phyloP scores from a whole-genome alignment of 2,888 invertebrate genomes.

The Amblyteles armatorius region DNA sequence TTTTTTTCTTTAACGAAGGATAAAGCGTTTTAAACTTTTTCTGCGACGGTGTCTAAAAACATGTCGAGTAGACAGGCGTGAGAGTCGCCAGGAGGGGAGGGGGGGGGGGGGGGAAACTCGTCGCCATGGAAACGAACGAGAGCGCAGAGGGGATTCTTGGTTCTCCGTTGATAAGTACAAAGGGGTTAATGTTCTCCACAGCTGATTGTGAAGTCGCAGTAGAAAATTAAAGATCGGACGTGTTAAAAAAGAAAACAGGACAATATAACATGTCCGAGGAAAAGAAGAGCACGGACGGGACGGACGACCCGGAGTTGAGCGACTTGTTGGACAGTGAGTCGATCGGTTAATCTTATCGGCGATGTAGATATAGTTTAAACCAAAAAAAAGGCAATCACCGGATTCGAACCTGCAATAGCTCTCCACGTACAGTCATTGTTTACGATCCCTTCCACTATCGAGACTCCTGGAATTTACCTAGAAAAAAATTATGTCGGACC shows the following conservation, averaged over 20 bases:
- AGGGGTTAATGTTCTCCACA: slow-evolving; percentile 49
- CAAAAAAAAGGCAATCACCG: slow-evolving; percentile 3
- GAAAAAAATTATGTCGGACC: neutral
- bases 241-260: neutral
- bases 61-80: neutral
- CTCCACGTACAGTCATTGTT: slow-evolving; percentile 13
- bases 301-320: slow-evolving; percentile 89
- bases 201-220: slow-evolving; percentile 43
- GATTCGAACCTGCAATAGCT: slow-evolving; percentile 42
- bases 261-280: slow-evolving; percentile 79
- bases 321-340: slow-evolving; percentile 91
- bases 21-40: neutral
- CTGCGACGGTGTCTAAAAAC: neutral
- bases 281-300: slow-evolving; percentile 75
- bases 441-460: slow-evolving; percentile 2
- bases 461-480: neutral
- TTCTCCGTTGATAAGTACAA: slow-evolving; percentile 3
- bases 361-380: neutral
- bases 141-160: slow-evolving; percentile 5
- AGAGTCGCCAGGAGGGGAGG: neutral
- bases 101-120: slow-evolving; percentile 6
- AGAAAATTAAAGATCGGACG: slow-evolving; percentile 18
- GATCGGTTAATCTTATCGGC: slow-evolving; percentile 43
- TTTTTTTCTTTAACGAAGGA: no score
- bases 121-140: slow-evolving; percentile 40